Evolutionary conservation across 1,140 invertebrate genomes (phyloP), one percentile per base, ranked within the genome.

Genomic region (Scaptomyza graminum): DNA sequence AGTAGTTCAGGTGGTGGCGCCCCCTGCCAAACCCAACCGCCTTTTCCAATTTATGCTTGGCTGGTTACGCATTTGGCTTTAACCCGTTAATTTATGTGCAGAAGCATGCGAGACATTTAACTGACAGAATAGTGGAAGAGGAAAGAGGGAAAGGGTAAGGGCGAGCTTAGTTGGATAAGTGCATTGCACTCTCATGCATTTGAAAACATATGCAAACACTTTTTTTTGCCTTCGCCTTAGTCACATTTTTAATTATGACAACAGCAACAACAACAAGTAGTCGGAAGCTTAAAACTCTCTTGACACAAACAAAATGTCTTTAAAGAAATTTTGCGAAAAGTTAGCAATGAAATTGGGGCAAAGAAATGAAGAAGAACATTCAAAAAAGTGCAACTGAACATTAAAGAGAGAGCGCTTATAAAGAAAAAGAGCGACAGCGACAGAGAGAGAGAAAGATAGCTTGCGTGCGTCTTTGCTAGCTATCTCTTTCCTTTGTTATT

Each of bases 11-110:
- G 55, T 57, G 39, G 55, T 57, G 39, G 55, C 8, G 11, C 28
- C 31, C 3, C 57, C 18, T 22, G 18, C 18, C 51, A 11, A 11
- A 16, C 39, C 46, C 34, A 12, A 22, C 9, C 5, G 2, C n/a
- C 9, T 39, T 46, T 65, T 44, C 63, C 31, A 60, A 50, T 74
- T 73, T 52, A 66, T 72, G 78, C 83, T 75, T 67, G 79, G 83
- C 83, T 84, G 79, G 70, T 75, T 82, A 63, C 65, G 52, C 59
- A 44, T 34, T 64, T 77, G 73, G 69, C 82, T 77, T 79, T 82
- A 79, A 57, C 66, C 67, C 52, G 79, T 64, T 87, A 87, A 87
- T 87, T 87, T 87, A 87, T 87, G 82, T 87, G 82, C 83, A 88
- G 41, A 73, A 68, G 59, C 70, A 71, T 72, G 57, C 70, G 70